Base-by-base conservation (phyloP, 2,797 vertebrate species). In the Nannoperca obscura region DNA sequence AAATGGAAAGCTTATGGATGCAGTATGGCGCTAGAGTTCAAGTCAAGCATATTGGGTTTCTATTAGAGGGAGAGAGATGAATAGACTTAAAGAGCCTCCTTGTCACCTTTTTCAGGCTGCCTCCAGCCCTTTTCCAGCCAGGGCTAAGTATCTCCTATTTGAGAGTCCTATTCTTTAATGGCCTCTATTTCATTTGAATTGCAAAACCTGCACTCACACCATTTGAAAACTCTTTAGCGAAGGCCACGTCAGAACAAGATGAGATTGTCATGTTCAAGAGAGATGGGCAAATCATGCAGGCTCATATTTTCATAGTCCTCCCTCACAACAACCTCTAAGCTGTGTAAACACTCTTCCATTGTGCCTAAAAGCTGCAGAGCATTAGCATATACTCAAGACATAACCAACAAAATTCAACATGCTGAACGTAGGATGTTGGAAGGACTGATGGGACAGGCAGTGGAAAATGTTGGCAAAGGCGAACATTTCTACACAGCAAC, bases 341-440 rank as follows among this genome's bases (percentile, higher is more conserved):
- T 81, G 74, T 77, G 75, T 78, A 78, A 89, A 78, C 85, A 84
- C 72, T 74, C 69, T 80, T 71, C 80, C 69, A 82, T 60, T 87
- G 81, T 81, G 83, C 71, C 76, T 86, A 22, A 79, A 75, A 76
- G 78, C 75, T 83, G 64, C 46, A 27, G 67, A 59, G 70, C 53
- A 86, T 89, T 88, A 82, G 75, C 88, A 90, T 80, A 84, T 80
- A 74, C 69, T 69, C 81, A 71, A 73, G 89, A 89, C 83, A 82
- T 22, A 74, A 76, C n/a, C 68, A 66, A 65, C 62, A 46, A 78
- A 73, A 81, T 53, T 81, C 55, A 68, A 82, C 87, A 88, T 88
- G 90, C 74, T 91, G 86, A 87, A 89, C 83, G 86, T 92, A 89
- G 91, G 89, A 83, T 88, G 91, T 76, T 90, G 84, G 91, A 88